Evolutionary conservation across 2,888 invertebrate genomes (phyloP), one percentile per base, ranked within the genome.

Genomic region (Phasia obesa): DNA sequence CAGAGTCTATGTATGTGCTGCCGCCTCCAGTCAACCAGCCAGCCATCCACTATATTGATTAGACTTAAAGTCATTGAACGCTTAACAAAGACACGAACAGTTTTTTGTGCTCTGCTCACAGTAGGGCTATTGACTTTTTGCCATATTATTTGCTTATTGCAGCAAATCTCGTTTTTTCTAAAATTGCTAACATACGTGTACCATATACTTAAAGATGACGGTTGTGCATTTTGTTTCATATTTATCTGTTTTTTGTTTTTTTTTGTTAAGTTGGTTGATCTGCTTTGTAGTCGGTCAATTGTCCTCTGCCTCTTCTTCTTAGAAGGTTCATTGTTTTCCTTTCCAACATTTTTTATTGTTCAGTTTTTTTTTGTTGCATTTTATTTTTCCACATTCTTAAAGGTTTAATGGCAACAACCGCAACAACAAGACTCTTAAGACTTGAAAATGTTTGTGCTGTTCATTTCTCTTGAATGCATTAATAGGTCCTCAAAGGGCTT

Each of bases 321-420:
- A 67, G 79, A 83, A 83, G 79, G 83, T 71, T 75, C 74, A 79
- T 71, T 75, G 75, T 82, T 71, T 70, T 51, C 5, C 23, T 55
- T 55, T 38, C 35, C 62, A 47, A 19, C 13, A 49, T 38, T 53
- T 62, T 62, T 62, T 44, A 31, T 69, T 19, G 55, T 17, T n/a
- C 42, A 6, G 5, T 35, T 35, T 35, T 9, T 35, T 35, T 44
- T 47, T 55, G 49, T 13, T 49, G 51, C n/a, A n/a, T n/a, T 57
- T 49, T 51, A 27, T 59, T 65, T 71, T 53, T 51, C 19, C 27
- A 49, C 51, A 69, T 77, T 78, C 74, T 62, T 59, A 44, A 76
- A 57, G 53, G 13, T 51, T 62, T 62, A 21, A 42, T 44, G 27
- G 35, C 67, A 51, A 23, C 49, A 67, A 44, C 21, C 17, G 23